A percentile compares a stretch with the other conserved stretches of the same genome.
Evolutionary conservation across 2,797 vertebrate genomes (phyloP).

Genomic region (Manis crassicaudata): DNA sequence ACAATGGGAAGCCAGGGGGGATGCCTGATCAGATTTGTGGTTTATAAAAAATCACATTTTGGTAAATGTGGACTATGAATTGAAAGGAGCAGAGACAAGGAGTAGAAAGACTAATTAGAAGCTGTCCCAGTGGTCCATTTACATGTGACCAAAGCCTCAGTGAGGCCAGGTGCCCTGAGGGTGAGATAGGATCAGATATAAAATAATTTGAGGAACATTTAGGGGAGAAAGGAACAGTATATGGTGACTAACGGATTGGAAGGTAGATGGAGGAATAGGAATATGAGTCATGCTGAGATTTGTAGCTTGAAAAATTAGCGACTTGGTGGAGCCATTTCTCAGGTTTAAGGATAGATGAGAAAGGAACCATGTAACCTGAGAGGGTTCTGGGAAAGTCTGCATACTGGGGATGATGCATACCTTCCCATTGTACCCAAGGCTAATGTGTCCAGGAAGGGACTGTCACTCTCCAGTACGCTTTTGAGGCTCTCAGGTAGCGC

Average conservation of each 20-base stretch:
- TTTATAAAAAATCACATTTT: background rate
- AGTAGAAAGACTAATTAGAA: background rate
- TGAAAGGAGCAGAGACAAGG: background rate
- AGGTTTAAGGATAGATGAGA: background rate
- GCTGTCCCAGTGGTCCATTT: background rate
- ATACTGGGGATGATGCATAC: too few relatives aligned
- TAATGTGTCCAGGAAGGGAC: background rate
- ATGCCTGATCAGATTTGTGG: background rate
- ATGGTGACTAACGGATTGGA: background rate
- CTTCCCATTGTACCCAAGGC: rapidly evolving
- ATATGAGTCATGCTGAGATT: background rate
- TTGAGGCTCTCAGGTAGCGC: background rate
- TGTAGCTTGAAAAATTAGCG: background rate
- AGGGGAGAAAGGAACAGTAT: background rate
- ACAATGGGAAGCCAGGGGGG: background rate
- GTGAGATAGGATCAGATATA: rapidly evolving
- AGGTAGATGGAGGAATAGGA: too few relatives aligned
- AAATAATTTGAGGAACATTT: background rate
- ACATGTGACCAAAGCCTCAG: background rate
- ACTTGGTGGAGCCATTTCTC: background rate
- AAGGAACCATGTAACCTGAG: background rate
- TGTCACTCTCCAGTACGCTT: rapidly evolving
- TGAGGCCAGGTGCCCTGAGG: background rate
- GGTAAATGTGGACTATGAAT: background rate
- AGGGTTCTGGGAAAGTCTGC: background rate